Evolutionary conservation across 2,888 invertebrate species (phyloP).

Genomic region (Zelleria hepariella): DNA sequence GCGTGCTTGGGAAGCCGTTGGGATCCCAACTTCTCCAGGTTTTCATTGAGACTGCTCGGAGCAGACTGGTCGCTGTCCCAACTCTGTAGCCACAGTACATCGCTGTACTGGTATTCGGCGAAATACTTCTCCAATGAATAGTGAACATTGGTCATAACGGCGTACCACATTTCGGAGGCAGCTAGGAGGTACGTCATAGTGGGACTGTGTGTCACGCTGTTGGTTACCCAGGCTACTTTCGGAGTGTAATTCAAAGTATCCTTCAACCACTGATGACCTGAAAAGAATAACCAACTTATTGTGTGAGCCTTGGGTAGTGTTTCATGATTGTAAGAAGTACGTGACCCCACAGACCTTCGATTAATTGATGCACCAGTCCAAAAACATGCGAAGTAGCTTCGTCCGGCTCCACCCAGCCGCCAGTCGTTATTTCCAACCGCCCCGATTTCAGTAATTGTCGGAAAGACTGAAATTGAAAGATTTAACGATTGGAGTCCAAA

Average conservation of each 20-base stretch:
- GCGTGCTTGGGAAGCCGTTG: slow-evolving; percentile 45
- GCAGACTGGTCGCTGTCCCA: slow-evolving; percentile 73
- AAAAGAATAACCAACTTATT: slow-evolving; percentile 21
- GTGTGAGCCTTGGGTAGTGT: neutral
- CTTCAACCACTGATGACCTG: slow-evolving; percentile 92
- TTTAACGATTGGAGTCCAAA: neutral
- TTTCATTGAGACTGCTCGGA: slow-evolving; percentile 37
- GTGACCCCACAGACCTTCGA: slow-evolving; percentile 76
- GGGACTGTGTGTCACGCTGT: slow-evolving; percentile 95
- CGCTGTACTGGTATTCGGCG: slow-evolving; percentile 86
- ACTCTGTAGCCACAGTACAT: slow-evolving; percentile 92
- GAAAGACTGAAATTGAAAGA: slow-evolving; percentile 63
- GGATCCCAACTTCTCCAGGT: slow-evolving; percentile 38
- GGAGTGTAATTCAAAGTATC: slow-evolving; percentile 85
- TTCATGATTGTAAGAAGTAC: neutral
- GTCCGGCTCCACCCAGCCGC: slow-evolving; percentile 96
- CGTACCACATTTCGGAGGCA: slow-evolving; percentile 81
- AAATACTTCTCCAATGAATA: slow-evolving; percentile 96
- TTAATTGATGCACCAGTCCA: slow-evolving; percentile 89
- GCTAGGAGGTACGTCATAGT: slow-evolving; percentile 91
- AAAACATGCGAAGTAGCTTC: slow-evolving; percentile 91
- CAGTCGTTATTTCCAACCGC: slow-evolving; percentile 90
- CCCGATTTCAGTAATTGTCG: slow-evolving; percentile 82
- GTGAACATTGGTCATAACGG: slow-evolving; percentile 91
- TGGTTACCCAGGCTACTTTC: slow-evolving; percentile 89